Evolutionary conservation across 2,113 vertebrate genomes (phyloP).

Genomic region (Semicossyphus pulcher): DNA sequence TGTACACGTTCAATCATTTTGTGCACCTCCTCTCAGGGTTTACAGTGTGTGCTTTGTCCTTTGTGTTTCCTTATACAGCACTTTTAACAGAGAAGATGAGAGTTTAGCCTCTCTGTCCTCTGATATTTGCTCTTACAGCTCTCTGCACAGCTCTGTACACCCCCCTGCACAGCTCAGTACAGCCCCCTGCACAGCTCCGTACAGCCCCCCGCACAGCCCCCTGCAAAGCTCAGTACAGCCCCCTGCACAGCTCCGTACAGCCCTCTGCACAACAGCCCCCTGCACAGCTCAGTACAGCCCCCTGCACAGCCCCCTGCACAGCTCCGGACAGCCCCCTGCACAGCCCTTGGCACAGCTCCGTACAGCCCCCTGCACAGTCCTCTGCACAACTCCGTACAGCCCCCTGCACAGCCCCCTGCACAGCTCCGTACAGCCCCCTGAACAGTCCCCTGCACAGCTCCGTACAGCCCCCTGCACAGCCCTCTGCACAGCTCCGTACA

Average conservation of each 20-base stretch:
- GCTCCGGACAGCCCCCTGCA: background rate
- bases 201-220: too few relatives aligned
- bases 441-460: too few relatives aligned
- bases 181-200: background rate
- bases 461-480: too few relatives aligned
- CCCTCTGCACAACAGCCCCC: background rate
- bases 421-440: too few relatives aligned
- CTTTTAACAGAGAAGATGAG: background rate
- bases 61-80: background rate
- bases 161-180: background rate
- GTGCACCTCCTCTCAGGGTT: background rate
- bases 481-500: background rate
- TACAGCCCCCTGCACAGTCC: background rate
- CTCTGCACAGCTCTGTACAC: background rate
- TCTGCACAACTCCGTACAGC: too few relatives aligned
- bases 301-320: background rate
- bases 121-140: conserved; percentile 1
- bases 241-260: background rate
- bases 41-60: background rate
- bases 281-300: too few relatives aligned
- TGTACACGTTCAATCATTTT: background rate
- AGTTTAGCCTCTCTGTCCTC: background rate
- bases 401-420: background rate
- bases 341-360: too few relatives aligned
- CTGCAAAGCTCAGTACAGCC: background rate